Base-by-base conservation (phyloP, 2,113 vertebrate species). In the Aythya baeri region DNA sequence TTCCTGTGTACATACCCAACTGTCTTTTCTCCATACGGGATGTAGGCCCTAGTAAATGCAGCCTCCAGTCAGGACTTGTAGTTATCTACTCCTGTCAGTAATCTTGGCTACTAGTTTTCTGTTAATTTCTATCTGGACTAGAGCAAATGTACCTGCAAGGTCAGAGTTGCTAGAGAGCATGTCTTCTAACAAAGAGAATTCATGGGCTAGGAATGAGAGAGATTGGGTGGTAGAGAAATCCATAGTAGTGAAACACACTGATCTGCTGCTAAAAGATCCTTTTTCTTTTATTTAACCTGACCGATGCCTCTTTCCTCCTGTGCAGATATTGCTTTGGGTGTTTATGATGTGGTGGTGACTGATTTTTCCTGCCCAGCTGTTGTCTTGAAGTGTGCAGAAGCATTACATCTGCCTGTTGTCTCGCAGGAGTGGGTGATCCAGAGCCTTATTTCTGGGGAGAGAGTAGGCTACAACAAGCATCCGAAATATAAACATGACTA, bases 371-470 rank as follows among this genome's bases (percentile, higher is more conserved):
- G 99, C 96, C 98, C 99, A 11, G 95, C 98, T 32, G 97, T 92
- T 52, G 80, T 99, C 78, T 93, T 99, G 98, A 98, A 98, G 79
- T 98, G 95, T 26, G 98, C 98, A 27, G 97, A 98, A 65, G 98
- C 98, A 5, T 97, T 98, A 91, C 95, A 97, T 59, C 94, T 99
- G 86, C 99, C 99, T 2, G 98, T 99, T 89, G 99, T 99, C 87
- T 99, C 99, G 0, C 97, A 99, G 6, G 99, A 99, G 97, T 99
- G 99, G 99, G 97, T 99, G 75, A 98, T 99, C 97, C 99, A 99
- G 98, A 99, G 99, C 88, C 96, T 99, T 88, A 98, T 99, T 93
- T 97, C 98, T 50, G 99, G 99, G 61, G 98, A 99, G 91, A 97
- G 97, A 85, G 98, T 98, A 90, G 98, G 96, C 93, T 99, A 99